phyloP scores from a whole-genome alignment of 2,888 invertebrate species.

The Drosophila nr. perissopoda region DNA sequence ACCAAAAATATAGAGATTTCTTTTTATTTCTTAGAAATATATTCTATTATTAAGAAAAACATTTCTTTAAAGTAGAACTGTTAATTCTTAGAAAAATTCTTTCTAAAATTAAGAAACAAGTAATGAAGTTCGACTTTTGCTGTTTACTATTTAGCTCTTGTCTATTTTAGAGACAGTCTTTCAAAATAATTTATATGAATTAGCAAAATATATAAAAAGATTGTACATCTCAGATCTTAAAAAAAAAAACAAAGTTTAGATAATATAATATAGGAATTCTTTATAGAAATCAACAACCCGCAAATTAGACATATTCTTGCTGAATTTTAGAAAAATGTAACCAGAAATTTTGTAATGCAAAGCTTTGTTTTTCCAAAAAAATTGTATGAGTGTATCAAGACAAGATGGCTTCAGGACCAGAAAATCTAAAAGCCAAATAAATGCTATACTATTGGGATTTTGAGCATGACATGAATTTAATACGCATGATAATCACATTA shows the following conservation, averaged over 20 bases:
- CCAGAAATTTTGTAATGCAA: background rate
- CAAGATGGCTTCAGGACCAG: background rate
- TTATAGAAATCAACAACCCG: background rate
- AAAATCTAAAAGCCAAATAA: constrained; percentile 1
- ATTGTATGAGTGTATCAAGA: background rate
- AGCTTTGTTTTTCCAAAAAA: background rate
- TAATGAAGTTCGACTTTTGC: background rate
- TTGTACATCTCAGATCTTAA: background rate
- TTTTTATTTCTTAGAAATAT: no score
- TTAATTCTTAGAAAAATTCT: no score
- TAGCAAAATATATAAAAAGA: background rate
- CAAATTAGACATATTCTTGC: background rate
- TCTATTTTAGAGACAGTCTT: background rate
- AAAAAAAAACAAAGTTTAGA: background rate
- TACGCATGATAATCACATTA: constrained; percentile 3
- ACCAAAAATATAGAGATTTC: no score
- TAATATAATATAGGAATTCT: background rate
- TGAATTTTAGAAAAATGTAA: background rate
- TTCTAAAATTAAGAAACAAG: background rate
- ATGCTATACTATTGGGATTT: background rate
- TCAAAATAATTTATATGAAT: background rate
- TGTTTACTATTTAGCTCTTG: no score
- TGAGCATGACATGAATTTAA: background rate
- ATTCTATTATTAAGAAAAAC: no score
- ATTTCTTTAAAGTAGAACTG: background rate